Conservation (phyloP, 2,797 vertebrate genomes). For the Leptodactylus fallax region DNA sequence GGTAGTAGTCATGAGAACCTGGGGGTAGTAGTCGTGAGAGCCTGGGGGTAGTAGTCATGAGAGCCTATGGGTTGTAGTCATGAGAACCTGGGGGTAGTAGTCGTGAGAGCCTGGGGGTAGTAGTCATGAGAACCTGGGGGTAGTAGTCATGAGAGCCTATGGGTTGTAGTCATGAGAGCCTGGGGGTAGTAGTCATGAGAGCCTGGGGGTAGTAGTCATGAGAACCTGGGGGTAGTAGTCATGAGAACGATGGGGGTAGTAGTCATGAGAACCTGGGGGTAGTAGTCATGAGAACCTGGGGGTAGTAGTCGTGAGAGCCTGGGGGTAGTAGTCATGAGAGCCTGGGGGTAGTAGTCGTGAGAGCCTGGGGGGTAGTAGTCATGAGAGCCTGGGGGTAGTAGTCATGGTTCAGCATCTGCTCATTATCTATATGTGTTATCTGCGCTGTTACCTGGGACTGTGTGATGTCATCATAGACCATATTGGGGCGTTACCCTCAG, state of each 20-base stretch:
- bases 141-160: no score
- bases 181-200: slow-evolving; percentile 66
- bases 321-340: slow-evolving; percentile 66
- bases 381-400: slow-evolving; percentile 64
- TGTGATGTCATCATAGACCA: no score
- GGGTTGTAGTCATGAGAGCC: no score
- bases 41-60: background rate
- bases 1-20: no score
- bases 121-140: slow-evolving; percentile 65
- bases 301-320: slow-evolving; percentile 71
- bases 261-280: slow-evolving; percentile 65
- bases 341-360: background rate
- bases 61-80: no score
- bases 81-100: slow-evolving; percentile 64
- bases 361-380: no score
- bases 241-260: no score
- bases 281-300: slow-evolving; percentile 65
- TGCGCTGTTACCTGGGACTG: no score
- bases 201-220: slow-evolving; percentile 65
- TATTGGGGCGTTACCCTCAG: no score
- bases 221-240: background rate
- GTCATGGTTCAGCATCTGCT: no score
- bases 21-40: no score
- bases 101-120: slow-evolving; percentile 69
- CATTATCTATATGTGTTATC: no score